Percentiles rank a stretch among this genome's conserved stretches.
Conservation (phyloP, 2,888 invertebrate genomes). For the Agriopis leucophaearia region DNA sequence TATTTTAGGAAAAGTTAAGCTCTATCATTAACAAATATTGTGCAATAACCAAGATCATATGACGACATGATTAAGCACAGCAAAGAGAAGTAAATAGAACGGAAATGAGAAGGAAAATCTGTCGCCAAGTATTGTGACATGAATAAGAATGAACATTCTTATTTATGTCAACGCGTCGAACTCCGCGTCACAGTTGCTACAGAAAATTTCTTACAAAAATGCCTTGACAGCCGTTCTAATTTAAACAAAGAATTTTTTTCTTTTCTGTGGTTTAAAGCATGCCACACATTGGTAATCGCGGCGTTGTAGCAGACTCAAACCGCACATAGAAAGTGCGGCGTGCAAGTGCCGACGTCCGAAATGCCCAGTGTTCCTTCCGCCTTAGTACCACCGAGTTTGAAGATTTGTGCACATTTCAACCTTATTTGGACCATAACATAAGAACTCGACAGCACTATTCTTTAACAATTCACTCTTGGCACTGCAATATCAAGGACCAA, state of each 20-base stretch:
- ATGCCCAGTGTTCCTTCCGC: slow-evolving; percentile 9
- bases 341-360: neutral
- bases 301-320: neutral
- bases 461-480: slow-evolving; percentile 53
- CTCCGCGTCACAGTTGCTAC: no score
- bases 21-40: neutral
- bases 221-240: no score
- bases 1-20: neutral
- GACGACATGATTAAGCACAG: neutral
- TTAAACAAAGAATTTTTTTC: no score
- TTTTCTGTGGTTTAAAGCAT: no score
- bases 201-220: no score
- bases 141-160: no score
- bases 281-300: neutral
- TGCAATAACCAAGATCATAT: neutral
- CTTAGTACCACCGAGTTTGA: slow-evolving; percentile 20
- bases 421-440: slow-evolving; percentile 17
- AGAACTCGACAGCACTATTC: slow-evolving; percentile 33
- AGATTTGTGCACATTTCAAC: slow-evolving; percentile 1
- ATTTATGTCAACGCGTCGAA: no score
- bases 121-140: no score
- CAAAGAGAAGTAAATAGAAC: no score
- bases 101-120: no score
- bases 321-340: neutral
- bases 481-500: slow-evolving; percentile 58